Evolutionary conservation across 2,113 vertebrate species (phyloP).

Genomic region (Thermophis baileyi): DNA sequence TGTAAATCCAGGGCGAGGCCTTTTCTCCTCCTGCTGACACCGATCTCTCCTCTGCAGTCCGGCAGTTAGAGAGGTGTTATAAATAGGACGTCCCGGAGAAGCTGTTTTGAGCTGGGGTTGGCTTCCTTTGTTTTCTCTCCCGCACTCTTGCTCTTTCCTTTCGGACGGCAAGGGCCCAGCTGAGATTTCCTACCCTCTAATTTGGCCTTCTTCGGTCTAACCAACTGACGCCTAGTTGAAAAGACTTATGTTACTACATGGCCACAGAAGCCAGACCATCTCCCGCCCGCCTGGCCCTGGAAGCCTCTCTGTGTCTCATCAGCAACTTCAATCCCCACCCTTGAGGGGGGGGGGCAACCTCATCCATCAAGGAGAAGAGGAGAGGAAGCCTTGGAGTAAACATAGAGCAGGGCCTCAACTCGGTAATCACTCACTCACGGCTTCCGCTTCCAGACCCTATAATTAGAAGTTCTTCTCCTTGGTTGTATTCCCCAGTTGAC

Average conservation of each 20-base stretch:
- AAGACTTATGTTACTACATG: conserved; percentile 86
- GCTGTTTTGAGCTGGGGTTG: conserved; percentile 64
- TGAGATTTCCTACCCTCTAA: conserved; percentile 82
- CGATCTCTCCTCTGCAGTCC: conserved; percentile 64
- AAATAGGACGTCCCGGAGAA: conserved; percentile 87
- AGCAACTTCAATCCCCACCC: conserved; percentile 73
- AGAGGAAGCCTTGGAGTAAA: conserved; percentile 99
- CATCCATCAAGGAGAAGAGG: conserved; percentile 81
- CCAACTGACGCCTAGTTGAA: conserved; percentile 87
- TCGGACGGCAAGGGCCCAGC: conserved; percentile 65
- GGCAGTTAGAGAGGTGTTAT: conserved; percentile 83
- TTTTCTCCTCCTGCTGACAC: conserved; percentile 24
- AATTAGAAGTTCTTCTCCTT: conserved; percentile 98
- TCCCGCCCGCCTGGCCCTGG: conserved; percentile 70
- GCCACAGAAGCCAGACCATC: conserved; percentile 80
- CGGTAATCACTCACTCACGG: conserved; percentile 87
- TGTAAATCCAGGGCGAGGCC: conserved; percentile 14
- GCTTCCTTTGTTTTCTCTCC: no score
- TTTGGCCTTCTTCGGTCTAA: conserved; percentile 82
- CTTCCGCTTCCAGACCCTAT: conserved; percentile 99
- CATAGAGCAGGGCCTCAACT: conserved; percentile 94
- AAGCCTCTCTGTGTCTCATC: conserved; percentile 77
- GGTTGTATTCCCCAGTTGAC: conserved; percentile 97
- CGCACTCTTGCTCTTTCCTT: not conserved
- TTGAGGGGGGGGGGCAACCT: conserved; percentile 71